Evolutionary conservation across 2,797 vertebrate genomes (phyloP).

Genomic region (Percopsis omiscomaycus): DNA sequence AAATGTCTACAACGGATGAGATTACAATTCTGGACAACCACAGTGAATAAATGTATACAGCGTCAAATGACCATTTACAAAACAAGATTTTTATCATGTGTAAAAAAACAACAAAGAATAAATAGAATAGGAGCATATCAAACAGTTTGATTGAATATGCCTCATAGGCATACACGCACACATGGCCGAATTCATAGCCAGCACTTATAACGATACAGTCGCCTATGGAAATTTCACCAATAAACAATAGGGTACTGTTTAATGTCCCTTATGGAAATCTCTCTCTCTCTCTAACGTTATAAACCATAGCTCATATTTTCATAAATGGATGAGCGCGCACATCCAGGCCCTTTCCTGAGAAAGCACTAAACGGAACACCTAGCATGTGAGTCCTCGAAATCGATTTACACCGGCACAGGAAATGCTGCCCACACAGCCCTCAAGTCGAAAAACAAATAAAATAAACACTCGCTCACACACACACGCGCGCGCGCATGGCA

Average conservation of each 20-base stretch:
- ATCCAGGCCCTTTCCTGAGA: neutral
- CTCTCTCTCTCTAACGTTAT: neutral
- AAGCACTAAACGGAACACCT: conserved; percentile 38
- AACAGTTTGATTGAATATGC: no score
- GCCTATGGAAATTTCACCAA: no score
- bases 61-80: no score
- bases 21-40: conserved; percentile 46
- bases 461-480: conserved; percentile 22
- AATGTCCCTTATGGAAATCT: neutral
- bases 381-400: conserved; percentile 63
- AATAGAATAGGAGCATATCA: no score
- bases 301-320: conserved; percentile 2
- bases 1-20: conserved; percentile 43
- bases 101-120: neutral
- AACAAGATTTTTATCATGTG: no score
- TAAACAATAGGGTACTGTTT: no score
- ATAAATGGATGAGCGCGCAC: conserved; percentile 24
- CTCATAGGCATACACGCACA: neutral
- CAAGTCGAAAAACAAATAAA: conserved; percentile 32
- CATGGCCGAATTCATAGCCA: neutral
- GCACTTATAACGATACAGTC: no score
- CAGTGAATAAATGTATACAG: conserved; percentile 15
- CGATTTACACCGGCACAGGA: conserved; percentile 59
- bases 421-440: conserved; percentile 62
- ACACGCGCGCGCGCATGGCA: conserved; percentile 5